These are phyloP conservation scores for Cerceris rybyensis DNA, from an alignment of 2,888 invertebrate species.

Conservation along the genomic window DNA sequence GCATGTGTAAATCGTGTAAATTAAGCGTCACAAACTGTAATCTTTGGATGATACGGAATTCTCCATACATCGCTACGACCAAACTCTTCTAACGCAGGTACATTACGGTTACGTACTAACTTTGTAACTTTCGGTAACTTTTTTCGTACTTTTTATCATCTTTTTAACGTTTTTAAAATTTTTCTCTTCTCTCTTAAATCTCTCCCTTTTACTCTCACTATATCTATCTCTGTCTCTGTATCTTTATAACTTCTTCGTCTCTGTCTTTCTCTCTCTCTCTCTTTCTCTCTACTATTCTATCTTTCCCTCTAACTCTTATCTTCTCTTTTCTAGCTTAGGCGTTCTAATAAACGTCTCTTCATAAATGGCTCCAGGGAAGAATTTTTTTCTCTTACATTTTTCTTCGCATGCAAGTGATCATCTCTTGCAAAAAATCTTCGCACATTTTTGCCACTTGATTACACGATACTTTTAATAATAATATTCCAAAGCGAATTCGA, in stretches of 20 bases:
- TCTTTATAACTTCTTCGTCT: conserved; percentile 54
- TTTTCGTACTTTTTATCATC: conserved; percentile 54
- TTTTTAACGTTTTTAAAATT: conserved; percentile 63
- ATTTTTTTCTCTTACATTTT: conserved; percentile 67
- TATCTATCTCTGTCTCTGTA: conserved; percentile 33
- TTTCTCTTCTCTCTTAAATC: conserved; percentile 62
- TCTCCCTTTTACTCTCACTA: conserved; percentile 54
- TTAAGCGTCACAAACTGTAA: conserved; percentile 67
- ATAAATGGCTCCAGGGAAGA: conserved; percentile 73
- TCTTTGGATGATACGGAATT: conserved; percentile 67
- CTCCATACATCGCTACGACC: conserved; percentile 58
- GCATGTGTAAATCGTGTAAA: conserved; percentile 76
- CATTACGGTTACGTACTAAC: conserved; percentile 62
- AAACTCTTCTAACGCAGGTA: conserved; percentile 71
- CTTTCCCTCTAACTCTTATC: conserved; percentile 42
- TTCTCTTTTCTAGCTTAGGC: conserved; percentile 57
- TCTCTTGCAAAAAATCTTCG: conserved; percentile 56
- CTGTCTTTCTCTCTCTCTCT: conserved; percentile 6
- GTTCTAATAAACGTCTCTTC: conserved; percentile 65
- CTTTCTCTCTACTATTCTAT: conserved; percentile 58
- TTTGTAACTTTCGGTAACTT: conserved; percentile 57
- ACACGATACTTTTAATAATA: not conserved
- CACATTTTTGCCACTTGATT: not conserved
- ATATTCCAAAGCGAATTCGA: not conserved
- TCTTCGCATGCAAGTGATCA: conserved; percentile 71